phyloP scores from a whole-genome alignment of 2,797 vertebrate genomes.

The Enteromius argenteus region DNA sequence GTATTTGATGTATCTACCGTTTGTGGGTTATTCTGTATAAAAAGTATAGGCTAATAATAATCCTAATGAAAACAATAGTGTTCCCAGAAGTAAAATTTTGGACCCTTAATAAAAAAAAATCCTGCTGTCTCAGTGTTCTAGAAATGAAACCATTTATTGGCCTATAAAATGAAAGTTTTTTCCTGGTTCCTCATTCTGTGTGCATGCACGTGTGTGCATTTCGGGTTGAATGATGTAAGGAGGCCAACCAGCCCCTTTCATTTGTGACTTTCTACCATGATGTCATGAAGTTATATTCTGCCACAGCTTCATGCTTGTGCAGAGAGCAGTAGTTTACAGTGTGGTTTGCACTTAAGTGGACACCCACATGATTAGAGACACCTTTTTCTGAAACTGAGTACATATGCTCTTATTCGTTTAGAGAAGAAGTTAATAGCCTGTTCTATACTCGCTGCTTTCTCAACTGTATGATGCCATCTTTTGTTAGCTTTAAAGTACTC shows the following conservation, averaged over 20 bases:
- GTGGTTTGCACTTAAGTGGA: constrained; percentile 35
- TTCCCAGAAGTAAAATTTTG: neutral
- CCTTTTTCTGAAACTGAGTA: constrained; percentile 26
- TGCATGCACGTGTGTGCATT: neutral
- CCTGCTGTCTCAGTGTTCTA: neutral
- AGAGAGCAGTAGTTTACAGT: constrained; percentile 7
- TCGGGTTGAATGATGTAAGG: constrained; percentile 12
- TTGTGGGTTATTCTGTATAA: neutral
- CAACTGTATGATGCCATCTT: neutral
- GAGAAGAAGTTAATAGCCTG: constrained; percentile 25
- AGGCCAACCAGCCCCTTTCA: constrained; percentile 26
- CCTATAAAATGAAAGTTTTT: neutral
- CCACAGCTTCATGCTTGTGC: neutral
- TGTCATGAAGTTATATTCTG: constrained; percentile 17
- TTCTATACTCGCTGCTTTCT: neutral
- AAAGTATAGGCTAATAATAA: neutral
- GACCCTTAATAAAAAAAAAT: no score
- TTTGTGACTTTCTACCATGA: constrained; percentile 35
- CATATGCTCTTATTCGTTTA: constrained; percentile 24
- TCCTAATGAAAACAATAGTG: neutral
- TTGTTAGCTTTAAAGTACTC: neutral
- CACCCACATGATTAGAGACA: constrained; percentile 39
- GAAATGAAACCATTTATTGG: neutral
- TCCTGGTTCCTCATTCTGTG: neutral
- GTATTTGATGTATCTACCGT: neutral